These are phyloP conservation scores for Myotis myotis DNA, from an alignment of 2,797 vertebrate species.

Conservation along the genomic window DNA sequence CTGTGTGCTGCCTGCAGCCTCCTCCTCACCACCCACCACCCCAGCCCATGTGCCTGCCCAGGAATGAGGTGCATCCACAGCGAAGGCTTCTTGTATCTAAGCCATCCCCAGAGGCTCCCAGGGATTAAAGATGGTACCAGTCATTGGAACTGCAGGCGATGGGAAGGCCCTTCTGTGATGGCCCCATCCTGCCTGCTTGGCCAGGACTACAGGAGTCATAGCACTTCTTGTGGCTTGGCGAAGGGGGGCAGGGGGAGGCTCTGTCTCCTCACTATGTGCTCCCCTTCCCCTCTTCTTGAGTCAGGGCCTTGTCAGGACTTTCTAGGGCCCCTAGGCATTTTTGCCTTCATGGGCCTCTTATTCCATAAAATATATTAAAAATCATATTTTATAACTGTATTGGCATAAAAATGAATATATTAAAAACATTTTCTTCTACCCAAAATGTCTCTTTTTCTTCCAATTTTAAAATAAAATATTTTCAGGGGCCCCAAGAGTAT, in stretches of 20 bases:
- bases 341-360: background rate
- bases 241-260: accelerated
- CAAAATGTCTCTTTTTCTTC: background rate
- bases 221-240: background rate
- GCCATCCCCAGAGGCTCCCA: background rate
- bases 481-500: background rate
- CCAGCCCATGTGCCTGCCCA: background rate
- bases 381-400: background rate
- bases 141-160: background rate
- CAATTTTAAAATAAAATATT: conserved; percentile 2
- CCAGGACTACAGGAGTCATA: background rate
- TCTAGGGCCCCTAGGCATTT: background rate
- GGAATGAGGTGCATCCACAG: background rate
- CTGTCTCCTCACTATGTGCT: too few relatives aligned
- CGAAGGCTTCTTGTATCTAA: background rate
- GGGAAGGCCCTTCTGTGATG: background rate
- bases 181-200: background rate
- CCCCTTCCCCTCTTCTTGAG: background rate
- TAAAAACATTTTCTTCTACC: background rate
- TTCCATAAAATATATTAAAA: background rate
- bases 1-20: background rate
- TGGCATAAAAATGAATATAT: background rate
- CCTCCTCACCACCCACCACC: background rate
- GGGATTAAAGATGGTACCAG: background rate
- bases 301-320: background rate